phyloP scores from a whole-genome alignment of 2,113 vertebrate genomes.

The Protomyctophum bolini region DNA sequence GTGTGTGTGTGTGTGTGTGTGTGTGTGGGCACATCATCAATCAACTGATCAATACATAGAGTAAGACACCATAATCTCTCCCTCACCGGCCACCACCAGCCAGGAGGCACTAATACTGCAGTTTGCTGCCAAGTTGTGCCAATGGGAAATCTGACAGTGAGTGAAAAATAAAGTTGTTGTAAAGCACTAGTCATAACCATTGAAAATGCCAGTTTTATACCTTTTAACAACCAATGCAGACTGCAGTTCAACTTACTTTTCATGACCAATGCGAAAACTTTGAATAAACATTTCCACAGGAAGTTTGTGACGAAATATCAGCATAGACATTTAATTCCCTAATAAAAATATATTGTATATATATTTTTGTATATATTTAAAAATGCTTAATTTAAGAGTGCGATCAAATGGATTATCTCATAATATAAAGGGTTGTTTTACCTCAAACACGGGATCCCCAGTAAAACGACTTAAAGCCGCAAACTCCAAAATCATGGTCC shows the following conservation, averaged over 20 bases:
- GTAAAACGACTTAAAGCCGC: conserved; percentile 97
- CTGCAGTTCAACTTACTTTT: too few species aligned
- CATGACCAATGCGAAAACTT: too few species aligned
- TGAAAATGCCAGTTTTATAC: too few species aligned
- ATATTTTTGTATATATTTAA: too few species aligned
- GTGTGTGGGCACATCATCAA: conserved; percentile 25
- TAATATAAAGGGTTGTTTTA: conserved; percentile 44
- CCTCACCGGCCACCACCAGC: background rate
- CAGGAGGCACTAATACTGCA: conserved; percentile 22
- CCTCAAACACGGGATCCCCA: conserved; percentile 95
- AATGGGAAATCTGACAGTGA: too few species aligned
- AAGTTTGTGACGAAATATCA: too few species aligned
- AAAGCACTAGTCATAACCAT: too few species aligned
- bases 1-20: background rate
- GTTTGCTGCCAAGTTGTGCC: conserved; percentile 19
- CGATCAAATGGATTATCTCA: background rate
- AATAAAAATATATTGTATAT: too few species aligned
- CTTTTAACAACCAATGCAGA: too few species aligned
- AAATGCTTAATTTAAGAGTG: too few species aligned
- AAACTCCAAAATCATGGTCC: conserved; percentile 98
- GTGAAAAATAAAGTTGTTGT: conserved; percentile 3
- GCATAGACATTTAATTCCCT: too few species aligned
- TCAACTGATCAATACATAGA: conserved; percentile 4
- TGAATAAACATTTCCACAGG: too few species aligned
- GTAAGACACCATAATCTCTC: background rate